Conservation (phyloP, 2,888 invertebrate genomes). For the Epinotia demarniana region DNA sequence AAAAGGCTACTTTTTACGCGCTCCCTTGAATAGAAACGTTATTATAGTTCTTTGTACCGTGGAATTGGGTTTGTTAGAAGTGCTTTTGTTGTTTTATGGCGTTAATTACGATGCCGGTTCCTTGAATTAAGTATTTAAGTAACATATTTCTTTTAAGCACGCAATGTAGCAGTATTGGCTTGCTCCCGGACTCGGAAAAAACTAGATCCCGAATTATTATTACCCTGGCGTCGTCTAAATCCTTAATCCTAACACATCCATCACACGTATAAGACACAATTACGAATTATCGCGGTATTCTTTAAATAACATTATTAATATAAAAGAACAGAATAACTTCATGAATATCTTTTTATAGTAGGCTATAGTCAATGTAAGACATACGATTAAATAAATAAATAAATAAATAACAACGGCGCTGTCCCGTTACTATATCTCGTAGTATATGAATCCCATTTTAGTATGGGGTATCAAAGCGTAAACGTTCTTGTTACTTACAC, state of each 20-base stretch:
- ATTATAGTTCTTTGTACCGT: conserved; percentile 31
- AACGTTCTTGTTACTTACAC: too few relatives aligned
- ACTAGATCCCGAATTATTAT: background rate
- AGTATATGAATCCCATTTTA: too few relatives aligned
- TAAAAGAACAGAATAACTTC: too few relatives aligned
- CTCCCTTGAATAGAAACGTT: conserved; percentile 18
- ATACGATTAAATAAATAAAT: too few relatives aligned
- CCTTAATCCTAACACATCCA: background rate
- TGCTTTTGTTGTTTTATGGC: conserved; percentile 29
- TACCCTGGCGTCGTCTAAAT: background rate
- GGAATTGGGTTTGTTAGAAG: conserved; percentile 19
- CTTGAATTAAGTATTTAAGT: conserved; percentile 30
- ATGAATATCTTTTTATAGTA: too few relatives aligned
- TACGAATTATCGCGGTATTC: background rate
- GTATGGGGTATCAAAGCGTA: too few relatives aligned
- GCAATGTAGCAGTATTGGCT: conserved; percentile 9
- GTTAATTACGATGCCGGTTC: conserved; percentile 16
- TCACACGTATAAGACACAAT: background rate
- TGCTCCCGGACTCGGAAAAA: background rate
- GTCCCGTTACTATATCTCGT: too few relatives aligned
- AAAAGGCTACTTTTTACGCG: conserved; percentile 27
- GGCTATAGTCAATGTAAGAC: too few relatives aligned
- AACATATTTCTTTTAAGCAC: conserved; percentile 32
- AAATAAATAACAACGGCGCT: too few relatives aligned
- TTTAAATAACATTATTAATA: background rate